These are phyloP conservation scores for Limnodromus scolopaceus DNA, from an alignment of 2,797 vertebrate genomes.

Conservation along the genomic window DNA sequence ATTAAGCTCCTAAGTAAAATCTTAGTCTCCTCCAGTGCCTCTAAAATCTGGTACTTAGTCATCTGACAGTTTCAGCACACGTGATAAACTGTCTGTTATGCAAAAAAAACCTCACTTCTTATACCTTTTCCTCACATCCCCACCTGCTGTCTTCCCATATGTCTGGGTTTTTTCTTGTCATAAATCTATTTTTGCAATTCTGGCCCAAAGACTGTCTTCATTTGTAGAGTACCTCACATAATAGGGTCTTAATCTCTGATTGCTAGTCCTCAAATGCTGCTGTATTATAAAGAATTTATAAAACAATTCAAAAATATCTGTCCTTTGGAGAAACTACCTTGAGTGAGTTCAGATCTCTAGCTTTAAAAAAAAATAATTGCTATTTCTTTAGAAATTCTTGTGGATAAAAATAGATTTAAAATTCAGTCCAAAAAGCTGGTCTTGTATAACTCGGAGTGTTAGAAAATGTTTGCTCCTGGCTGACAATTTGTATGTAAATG, in stretches of 20 bases:
- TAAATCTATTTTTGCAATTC: not conserved
- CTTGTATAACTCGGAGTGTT: slow-evolving; percentile 28
- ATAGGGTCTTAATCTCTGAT: not conserved
- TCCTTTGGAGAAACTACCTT: not conserved
- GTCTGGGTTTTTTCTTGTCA: not conserved
- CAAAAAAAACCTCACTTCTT: not conserved
- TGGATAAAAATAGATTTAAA: not conserved
- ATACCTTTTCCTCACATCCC: not conserved
- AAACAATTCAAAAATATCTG: not conserved
- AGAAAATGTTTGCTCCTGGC: slow-evolving; percentile 51
- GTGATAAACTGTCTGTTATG: not conserved
- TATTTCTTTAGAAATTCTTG: not conserved
- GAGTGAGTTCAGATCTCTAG: not conserved
- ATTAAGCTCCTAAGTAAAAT: not conserved
- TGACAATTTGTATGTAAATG: slow-evolving; percentile 59
- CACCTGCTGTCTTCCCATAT: not conserved
- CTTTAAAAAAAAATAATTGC: not conserved
- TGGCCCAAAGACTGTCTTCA: not conserved
- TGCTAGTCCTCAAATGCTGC: not conserved
- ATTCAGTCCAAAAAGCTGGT: not conserved
- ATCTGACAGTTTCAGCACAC: not conserved
- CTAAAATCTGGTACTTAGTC: not conserved
- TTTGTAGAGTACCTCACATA: not conserved
- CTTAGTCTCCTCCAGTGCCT: not conserved
- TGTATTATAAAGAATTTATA: not conserved